Percentiles rank a stretch among this genome's conserved stretches.
Evolutionary conservation across 2,888 invertebrate genomes (phyloP).

Genomic region (Ormyrus pomaceus): DNA sequence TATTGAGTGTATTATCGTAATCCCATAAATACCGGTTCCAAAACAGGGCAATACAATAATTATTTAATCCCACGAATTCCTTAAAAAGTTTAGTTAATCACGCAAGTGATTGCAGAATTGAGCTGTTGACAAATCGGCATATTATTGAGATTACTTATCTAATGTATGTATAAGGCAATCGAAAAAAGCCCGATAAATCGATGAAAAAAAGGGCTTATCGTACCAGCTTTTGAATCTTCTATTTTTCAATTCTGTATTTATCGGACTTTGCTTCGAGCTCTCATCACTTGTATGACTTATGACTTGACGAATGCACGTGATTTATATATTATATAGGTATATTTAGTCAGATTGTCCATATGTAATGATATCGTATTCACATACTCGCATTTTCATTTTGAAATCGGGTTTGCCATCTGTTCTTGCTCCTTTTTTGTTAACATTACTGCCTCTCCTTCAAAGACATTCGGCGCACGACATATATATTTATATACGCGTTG

Average conservation of each 20-base stretch:
- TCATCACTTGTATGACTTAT: constrained; percentile 17
- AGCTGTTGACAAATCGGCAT: not conserved
- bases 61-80: not conserved
- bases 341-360: constrained; percentile 69
- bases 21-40: not conserved
- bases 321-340: constrained; percentile 61
- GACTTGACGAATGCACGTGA: constrained; percentile 45
- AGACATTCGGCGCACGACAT: constrained; percentile 48
- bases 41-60: not conserved
- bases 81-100: constrained; percentile 14
- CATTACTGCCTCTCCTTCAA: constrained; percentile 26
- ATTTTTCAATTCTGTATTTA: constrained; percentile 27
- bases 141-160: constrained; percentile 15
- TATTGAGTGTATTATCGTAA: constrained; percentile 6
- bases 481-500: not conserved
- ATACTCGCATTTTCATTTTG: constrained; percentile 51
- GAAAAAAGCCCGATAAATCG: constrained; percentile 29
- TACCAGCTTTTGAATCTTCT: constrained; percentile 1
- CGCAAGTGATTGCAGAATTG: not conserved
- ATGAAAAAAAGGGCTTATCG: not conserved
- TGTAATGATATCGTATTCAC: constrained; percentile 68
- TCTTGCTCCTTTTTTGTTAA: constrained; percentile 7
- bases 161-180: not conserved
- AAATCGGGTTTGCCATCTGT: constrained; percentile 25
- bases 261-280: constrained; percentile 30